Percentiles rank a stretch among this genome's conserved stretches.
These are phyloP conservation scores for Drosophila conformis DNA, from an alignment of 2,888 invertebrate species.

Conservation along the genomic window DNA sequence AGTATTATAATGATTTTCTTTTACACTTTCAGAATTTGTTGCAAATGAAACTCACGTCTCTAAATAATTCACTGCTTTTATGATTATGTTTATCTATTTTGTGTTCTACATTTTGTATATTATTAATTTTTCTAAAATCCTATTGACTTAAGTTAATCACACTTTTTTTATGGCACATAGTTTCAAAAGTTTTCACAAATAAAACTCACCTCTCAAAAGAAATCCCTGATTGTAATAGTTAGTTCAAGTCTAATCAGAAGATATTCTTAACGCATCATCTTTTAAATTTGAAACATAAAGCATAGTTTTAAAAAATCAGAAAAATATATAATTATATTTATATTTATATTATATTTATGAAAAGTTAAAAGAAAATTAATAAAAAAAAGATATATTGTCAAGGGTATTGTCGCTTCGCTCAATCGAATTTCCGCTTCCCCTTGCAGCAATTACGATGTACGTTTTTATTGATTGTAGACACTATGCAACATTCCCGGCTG, in stretches of 20 bases:
- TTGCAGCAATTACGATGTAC: constrained; percentile 7
- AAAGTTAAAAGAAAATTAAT: neutral
- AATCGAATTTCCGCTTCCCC: constrained; percentile 3
- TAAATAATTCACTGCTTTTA: neutral
- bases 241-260: neutral
- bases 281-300: neutral
- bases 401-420: constrained; percentile 17
- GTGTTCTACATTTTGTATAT: neutral
- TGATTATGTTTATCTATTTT: neutral
- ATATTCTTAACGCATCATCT: neutral
- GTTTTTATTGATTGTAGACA: constrained; percentile 33
- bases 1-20: neutral
- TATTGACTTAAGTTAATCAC: neutral
- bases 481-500: constrained; percentile 40
- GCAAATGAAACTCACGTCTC: neutral
- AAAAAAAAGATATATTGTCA: neutral
- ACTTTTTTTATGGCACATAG: neutral
- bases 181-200: neutral
- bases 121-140: no score
- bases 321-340: neutral
- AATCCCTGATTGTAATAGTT: neutral
- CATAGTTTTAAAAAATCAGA: neutral
- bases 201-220: neutral
- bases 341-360: neutral
- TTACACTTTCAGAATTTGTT: neutral